phyloP scores from a whole-genome alignment of 2,888 invertebrate species.

The Nomada ferruginata region DNA sequence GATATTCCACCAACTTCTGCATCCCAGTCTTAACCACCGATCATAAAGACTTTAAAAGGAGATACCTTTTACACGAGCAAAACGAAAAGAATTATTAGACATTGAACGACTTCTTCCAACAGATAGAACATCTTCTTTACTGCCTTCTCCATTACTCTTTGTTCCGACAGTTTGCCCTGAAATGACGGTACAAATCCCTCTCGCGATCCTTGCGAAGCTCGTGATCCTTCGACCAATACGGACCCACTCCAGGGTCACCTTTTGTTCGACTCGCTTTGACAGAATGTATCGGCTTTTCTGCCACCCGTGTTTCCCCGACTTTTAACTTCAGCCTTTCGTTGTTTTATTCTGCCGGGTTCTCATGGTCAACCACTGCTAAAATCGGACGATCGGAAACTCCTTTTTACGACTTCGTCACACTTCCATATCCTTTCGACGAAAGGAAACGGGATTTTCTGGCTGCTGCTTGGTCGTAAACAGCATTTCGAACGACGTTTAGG shows the following conservation, averaged over 20 bases:
- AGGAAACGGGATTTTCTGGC: conserved; percentile 16
- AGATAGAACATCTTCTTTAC: conserved; percentile 7
- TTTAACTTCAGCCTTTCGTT: conserved; percentile 41
- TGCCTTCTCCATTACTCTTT: conserved; percentile 6
- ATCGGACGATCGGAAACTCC: conserved; percentile 42
- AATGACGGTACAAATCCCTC: conserved; percentile 49
- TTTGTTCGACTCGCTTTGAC: conserved; percentile 64
- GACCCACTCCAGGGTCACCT: conserved; percentile 51
- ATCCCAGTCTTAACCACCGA: no score
- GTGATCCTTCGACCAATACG: conserved; percentile 54
- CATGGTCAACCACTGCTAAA: conserved; percentile 44
- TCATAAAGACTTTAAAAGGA: not conserved
- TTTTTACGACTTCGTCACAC: conserved; percentile 38
- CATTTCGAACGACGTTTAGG: not conserved
- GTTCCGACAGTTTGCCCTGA: conserved; percentile 35
- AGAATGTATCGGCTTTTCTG: conserved; percentile 43
- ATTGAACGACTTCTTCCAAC: not conserved
- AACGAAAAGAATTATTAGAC: conserved; percentile 1
- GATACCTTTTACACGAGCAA: not conserved
- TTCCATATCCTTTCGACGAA: conserved; percentile 13
- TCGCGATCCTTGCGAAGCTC: conserved; percentile 37
- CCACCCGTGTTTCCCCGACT: conserved; percentile 58
- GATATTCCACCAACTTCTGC: no score
- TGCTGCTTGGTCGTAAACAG: not conserved
- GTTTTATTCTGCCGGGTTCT: conserved; percentile 52